Evolutionary conservation across 2,113 vertebrate genomes (phyloP), one percentile per base, ranked within the genome.

Genomic region (Paramisgurnus dabryanus): DNA sequence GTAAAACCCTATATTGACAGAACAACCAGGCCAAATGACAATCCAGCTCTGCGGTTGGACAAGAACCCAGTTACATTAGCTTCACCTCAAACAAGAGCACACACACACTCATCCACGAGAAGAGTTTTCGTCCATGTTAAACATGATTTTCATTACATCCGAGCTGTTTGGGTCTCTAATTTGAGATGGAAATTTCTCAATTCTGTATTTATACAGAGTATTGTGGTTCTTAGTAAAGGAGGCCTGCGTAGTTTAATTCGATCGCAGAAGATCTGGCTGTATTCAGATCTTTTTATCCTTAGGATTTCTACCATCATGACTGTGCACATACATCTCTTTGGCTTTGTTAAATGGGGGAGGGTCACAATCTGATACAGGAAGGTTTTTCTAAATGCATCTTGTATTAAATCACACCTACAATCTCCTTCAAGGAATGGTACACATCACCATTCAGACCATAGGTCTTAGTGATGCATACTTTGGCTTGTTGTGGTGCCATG

Each of bases 1-100:
- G 85, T 85, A 83, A 90, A 69, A 80, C 82, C 86, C 84, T 74
- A 79, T 80, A 75, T 75, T 81, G 88, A 88, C 83, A 85, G 74
- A 81, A 6, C 76, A 78, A 65, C 79, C 80, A 61, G 78, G 79
- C 81, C 78, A 85, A 79, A 79, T 72, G 79, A 79, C 66, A 70
- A 39, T 55, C 57, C 66, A 50, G 55, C 70, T 72, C 64, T 83
- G 82, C 50, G 70, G 71, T 50, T 76, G 80, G 41, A 41, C 34
- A n/a, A 22, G 17, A 64, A 55, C 78, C 83, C 85, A 80, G 64
- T 61, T 63, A 40, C 60, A 79, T 82, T 67, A 74, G 8, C 47
- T 17, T 43, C 43, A 45, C 40, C 83, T 75, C 69, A 68, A 50
- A 82, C 40, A 50, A 64, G 10, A 76, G 34, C 0, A 18, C 15